phyloP scores from a whole-genome alignment of 64 coral and sea anemone genomes.

The Porites australiensis region DNA sequence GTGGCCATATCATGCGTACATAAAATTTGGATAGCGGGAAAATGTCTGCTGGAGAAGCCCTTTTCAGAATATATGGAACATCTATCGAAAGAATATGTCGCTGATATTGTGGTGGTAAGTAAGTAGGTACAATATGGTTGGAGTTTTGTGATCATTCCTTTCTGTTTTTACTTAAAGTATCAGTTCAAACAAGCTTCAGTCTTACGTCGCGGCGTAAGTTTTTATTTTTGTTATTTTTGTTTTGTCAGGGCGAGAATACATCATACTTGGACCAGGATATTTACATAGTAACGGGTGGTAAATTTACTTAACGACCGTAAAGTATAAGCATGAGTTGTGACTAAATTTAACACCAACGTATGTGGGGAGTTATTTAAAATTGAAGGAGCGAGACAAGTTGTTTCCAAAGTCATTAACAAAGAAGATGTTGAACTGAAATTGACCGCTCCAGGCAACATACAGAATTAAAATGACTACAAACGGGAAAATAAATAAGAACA shows the following conservation, averaged over 20 bases:
- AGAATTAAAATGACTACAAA: slow-evolving; percentile 64
- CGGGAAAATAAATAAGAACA: slow-evolving; percentile 88
- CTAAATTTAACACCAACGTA: neutral
- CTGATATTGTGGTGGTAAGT: too few species aligned
- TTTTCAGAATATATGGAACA: neutral
- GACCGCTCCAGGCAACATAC: neutral
- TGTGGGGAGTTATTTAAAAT: neutral
- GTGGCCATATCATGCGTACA: neutral
- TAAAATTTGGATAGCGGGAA: neutral
- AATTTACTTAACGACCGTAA: neutral
- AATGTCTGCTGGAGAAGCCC: neutral
- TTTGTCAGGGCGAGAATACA: neutral
- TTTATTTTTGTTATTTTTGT: neutral
- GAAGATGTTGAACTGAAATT: slow-evolving; percentile 4
- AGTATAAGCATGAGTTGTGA: neutral
- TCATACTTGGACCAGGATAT: neutral
- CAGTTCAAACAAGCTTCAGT: neutral
- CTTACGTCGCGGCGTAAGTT: neutral
- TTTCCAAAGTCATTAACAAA: neutral
- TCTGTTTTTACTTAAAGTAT: too few species aligned
- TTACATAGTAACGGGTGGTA: slow-evolving; percentile 21
- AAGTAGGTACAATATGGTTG: too few species aligned
- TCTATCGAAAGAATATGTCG: too few species aligned
- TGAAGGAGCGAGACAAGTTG: neutral
- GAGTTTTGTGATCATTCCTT: too few species aligned